Evolutionary conservation across 2,888 invertebrate species (phyloP).

Genomic region (Ophion slaviceki): DNA sequence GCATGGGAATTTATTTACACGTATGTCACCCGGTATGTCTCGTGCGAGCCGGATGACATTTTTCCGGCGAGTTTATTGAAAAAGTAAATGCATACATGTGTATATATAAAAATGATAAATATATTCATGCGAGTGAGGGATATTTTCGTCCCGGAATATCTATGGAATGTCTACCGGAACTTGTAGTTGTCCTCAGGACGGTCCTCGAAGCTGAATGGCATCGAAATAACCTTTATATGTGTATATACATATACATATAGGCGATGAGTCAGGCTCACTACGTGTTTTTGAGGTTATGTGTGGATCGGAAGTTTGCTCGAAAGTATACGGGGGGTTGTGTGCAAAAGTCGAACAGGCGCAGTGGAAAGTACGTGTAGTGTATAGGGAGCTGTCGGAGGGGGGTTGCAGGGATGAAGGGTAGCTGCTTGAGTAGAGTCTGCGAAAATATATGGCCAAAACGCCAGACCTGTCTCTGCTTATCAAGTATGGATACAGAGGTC

Average conservation of each 20-base stretch:
- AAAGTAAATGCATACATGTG: too few species aligned
- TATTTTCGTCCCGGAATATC: not conserved
- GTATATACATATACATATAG: not conserved
- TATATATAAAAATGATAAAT: too few species aligned
- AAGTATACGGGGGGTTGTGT: not conserved
- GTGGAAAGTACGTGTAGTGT: not conserved
- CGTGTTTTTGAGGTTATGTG: slow-evolving; percentile 2
- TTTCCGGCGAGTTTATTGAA: too few species aligned
- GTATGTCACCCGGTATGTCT: too few species aligned
- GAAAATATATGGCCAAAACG: slow-evolving; percentile 62
- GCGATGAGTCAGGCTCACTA: not conserved
- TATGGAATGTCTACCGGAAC: not conserved
- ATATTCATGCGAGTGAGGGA: not conserved
- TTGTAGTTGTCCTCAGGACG: not conserved
- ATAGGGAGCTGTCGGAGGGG: not conserved
- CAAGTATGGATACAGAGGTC: slow-evolving; percentile 60
- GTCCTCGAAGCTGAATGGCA: not conserved
- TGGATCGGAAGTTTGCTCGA: slow-evolving; percentile 13
- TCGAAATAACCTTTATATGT: not conserved
- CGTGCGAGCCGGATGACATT: too few species aligned
- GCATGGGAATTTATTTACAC: too few species aligned
- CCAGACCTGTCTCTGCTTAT: slow-evolving; percentile 58
- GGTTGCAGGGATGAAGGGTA: slow-evolving; percentile 43
- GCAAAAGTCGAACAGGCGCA: slow-evolving; percentile 22
- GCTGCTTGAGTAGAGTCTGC: slow-evolving; percentile 49